Base-by-base conservation (phyloP, 2,888 invertebrate genomes). In the Erebia epiphron region DNA sequence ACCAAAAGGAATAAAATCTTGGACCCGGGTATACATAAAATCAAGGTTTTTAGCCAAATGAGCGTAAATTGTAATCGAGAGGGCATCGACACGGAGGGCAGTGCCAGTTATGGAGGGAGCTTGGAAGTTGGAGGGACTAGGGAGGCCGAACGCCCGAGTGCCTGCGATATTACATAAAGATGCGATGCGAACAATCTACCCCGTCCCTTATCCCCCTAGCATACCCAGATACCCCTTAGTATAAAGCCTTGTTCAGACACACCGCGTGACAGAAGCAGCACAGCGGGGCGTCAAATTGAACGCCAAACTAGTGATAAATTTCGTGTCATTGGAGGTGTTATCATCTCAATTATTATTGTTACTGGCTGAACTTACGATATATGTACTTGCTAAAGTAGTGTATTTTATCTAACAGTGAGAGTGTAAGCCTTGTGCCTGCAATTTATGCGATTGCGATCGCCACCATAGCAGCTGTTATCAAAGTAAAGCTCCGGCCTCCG, bases 81-180 rank as follows among this genome's bases (percentile, higher is more conserved):
- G 67, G 71, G 67, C 52, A 52, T 52, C 58, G 58, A 71, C 71
- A 52, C 46, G 58, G 43, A 58, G 58, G 57, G 69, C 43, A 43
- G 49, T 13, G 21, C 21, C 46, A 50, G 26, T 14, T 1, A 14
- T 13, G 13, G 56, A 26, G 43, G 18, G 58, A 10, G 26, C 21
- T 56, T 11, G 56, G 63, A 21, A 26, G 26, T 26, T 26, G 2
- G 35, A 35, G 35, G 35, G 35, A 0, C 35, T 35, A 35, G 62
- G 66, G 56, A 46, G 58, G 56, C 46, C 46, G 11, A 54, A 35
- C 65, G 65, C 65, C 63, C 16, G 63, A 14, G 26, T 63, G 69
- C 58, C 58, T 41, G 58, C 67, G 58, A 13, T 58, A 58, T 62
- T 63, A 70, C 41, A 63, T 41, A 67, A 49, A 62, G 54, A 58